Evolutionary conservation across 2,113 vertebrate species (phyloP).

Genomic region (Phrynosoma blainvillii): DNA sequence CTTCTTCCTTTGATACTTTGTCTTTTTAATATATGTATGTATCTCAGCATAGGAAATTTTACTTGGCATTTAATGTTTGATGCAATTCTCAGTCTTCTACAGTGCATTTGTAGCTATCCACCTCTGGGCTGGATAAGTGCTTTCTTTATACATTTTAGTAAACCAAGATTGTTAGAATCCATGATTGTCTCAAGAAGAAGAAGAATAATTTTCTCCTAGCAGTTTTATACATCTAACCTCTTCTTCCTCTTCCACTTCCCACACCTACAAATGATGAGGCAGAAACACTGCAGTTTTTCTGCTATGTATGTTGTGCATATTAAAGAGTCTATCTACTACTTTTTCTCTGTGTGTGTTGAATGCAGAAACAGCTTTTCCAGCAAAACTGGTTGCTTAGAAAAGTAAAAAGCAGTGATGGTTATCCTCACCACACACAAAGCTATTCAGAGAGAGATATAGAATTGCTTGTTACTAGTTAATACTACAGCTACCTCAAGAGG

Average conservation of each 20-base stretch:
- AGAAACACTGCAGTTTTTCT: constrained; percentile 41
- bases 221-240: neutral
- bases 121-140: neutral
- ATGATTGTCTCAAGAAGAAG: constrained; percentile 37
- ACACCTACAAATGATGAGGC: constrained; percentile 10
- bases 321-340: constrained; percentile 48
- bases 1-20: constrained; percentile 1
- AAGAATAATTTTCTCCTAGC: constrained; percentile 9
- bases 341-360: constrained; percentile 38
- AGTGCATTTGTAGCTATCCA: constrained; percentile 12
- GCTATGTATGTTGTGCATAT: constrained; percentile 35
- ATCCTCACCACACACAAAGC: constrained; percentile 39
- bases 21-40: neutral
- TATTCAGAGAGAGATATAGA: constrained; percentile 7
- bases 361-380: constrained; percentile 36
- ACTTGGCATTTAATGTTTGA: neutral
- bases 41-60: constrained; percentile 21
- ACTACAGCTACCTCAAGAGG: neutral
- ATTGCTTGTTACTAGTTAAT: neutral
- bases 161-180: constrained; percentile 35
- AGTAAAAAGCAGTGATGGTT: constrained; percentile 34
- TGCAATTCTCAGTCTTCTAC: constrained; percentile 5
- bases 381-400: neutral
- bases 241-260: neutral
- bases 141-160: constrained; percentile 31